Conservation (phyloP, 2,113 vertebrate species). For the Gnathonemus longibarbis region DNA sequence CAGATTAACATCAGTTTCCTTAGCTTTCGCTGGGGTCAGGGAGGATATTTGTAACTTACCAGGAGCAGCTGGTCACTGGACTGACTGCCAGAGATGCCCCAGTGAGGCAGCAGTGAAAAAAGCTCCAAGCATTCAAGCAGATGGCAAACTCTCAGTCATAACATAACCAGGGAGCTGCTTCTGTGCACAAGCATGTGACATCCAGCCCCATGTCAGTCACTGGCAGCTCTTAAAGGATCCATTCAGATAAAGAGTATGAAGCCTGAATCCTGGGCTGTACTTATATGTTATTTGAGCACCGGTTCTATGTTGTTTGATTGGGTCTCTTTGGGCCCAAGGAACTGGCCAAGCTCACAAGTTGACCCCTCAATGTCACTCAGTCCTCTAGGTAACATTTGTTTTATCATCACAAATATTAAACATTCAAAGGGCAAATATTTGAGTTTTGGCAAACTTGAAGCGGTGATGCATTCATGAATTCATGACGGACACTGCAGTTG, state of each 20-base stretch:
- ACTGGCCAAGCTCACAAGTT: conserved; percentile 36
- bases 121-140: conserved; percentile 3
- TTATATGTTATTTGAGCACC: conserved; percentile 41
- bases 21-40: background rate
- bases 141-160: conserved; percentile 23
- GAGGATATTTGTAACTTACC: background rate
- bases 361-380: conserved; percentile 60
- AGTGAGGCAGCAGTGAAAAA: background rate
- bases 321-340: conserved; percentile 41
- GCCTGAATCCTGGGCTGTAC: conserved; percentile 51
- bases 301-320: conserved; percentile 51
- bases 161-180: conserved; percentile 17
- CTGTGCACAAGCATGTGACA: background rate
- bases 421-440: conserved; percentile 62
- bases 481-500: conserved; percentile 39
- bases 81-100: background rate
- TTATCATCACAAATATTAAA: conserved; percentile 68
- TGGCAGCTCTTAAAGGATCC: conserved; percentile 22
- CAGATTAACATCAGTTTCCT: background rate
- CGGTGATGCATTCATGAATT: conserved; percentile 65
- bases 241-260: conserved; percentile 46
- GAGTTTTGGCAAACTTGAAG: conserved; percentile 58
- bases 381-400: conserved; percentile 54
- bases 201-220: background rate
- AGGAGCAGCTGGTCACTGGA: background rate